phyloP scores from a whole-genome alignment of 1,140 invertebrate species.

The Phenacoccus solenopsis region DNA sequence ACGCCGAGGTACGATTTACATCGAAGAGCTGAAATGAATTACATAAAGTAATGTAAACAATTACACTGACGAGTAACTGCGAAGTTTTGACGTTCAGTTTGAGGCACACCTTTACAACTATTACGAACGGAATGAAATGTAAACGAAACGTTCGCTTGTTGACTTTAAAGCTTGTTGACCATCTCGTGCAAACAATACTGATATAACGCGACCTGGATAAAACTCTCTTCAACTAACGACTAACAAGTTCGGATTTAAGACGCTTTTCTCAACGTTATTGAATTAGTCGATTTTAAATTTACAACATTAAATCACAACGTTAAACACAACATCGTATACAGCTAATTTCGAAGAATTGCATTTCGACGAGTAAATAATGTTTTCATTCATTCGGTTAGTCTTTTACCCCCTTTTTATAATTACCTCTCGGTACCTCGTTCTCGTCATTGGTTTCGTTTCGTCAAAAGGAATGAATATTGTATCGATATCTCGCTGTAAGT shows the following conservation, averaged over 20 bases:
- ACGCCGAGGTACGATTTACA: too few relatives aligned
- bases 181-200: background rate
- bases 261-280: background rate
- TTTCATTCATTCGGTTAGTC: background rate
- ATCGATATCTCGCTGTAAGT: too few relatives aligned
- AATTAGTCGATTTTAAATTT: conserved; percentile 3
- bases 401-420: background rate
- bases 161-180: background rate
- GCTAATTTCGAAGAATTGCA: background rate
- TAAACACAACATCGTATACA: too few relatives aligned
- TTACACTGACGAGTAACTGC: background rate
- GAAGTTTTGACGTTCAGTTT: background rate
- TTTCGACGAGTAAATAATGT: background rate
- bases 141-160: conserved; percentile 1
- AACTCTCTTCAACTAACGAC: background rate
- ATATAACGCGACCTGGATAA: conserved; percentile 1
- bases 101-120: background rate
- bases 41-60: background rate
- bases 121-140: background rate
- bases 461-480: background rate
- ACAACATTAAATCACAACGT: background rate
- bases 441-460: background rate
- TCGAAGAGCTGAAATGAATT: background rate
- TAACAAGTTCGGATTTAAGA: background rate
- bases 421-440: background rate